A percentile compares a stretch with the other conserved stretches of the same genome.
These are phyloP conservation scores for Mormyrus lacerda DNA, from an alignment of 2,113 vertebrate genomes.

Conservation along the genomic window DNA sequence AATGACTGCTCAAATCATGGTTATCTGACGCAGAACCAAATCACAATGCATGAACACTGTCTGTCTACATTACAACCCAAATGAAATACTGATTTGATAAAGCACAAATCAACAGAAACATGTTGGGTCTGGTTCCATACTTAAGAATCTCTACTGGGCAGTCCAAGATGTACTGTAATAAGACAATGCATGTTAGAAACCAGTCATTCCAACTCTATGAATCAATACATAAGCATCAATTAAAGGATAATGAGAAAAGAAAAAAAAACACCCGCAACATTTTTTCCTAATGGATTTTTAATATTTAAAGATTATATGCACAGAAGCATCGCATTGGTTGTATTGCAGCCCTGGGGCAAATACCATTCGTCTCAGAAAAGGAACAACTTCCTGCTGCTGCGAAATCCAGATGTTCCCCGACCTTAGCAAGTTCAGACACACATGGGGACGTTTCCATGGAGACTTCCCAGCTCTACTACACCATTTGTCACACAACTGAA, in stretches of 20 bases:
- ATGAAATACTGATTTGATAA: background rate
- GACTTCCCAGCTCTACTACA: conserved; percentile 11
- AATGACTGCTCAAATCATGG: background rate
- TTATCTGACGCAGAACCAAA: background rate
- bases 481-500: background rate
- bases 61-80: background rate
- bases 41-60: background rate
- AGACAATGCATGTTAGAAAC: background rate
- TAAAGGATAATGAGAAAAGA: background rate
- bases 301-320: conserved; percentile 17
- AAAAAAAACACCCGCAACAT: background rate
- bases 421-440: conserved; percentile 48
- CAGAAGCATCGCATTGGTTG: conserved; percentile 7
- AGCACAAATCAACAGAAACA: background rate
- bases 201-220: background rate
- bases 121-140: background rate
- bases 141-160: background rate
- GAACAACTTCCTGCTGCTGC: conserved; percentile 38
- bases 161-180: background rate
- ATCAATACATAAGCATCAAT: background rate
- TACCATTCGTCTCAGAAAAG: conserved; percentile 45
- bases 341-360: conserved; percentile 37
- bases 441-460: background rate
- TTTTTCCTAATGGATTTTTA: background rate
- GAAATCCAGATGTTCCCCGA: conserved; percentile 46